Evolutionary conservation across 2,888 invertebrate genomes (phyloP).

Genomic region (Lapara coniferarum): DNA sequence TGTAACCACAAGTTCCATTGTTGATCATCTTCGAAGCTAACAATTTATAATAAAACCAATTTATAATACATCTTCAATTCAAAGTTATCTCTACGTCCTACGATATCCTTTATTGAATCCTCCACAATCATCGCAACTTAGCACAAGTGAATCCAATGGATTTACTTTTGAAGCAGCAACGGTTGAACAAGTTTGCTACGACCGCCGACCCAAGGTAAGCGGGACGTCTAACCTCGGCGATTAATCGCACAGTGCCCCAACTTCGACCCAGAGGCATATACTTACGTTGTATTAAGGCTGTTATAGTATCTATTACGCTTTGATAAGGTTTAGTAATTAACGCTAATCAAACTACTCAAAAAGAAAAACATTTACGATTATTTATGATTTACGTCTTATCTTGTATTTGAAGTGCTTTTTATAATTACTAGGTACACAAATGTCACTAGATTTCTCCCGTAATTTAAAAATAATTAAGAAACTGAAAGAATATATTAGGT

Average conservation of each 20-base stretch:
- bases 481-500: too few relatives aligned
- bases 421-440: too few relatives aligned
- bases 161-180: not conserved
- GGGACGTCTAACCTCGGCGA: conserved; percentile 2
- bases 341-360: too few relatives aligned
- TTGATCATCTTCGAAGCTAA: not conserved
- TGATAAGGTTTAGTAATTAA: not conserved
- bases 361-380: too few relatives aligned
- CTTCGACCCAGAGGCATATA: conserved; percentile 5
- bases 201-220: conserved; percentile 5
- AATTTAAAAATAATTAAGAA: too few relatives aligned
- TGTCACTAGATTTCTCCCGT: too few relatives aligned
- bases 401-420: too few relatives aligned
- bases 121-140: not conserved
- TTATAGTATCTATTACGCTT: not conserved
- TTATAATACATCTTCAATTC: too few relatives aligned
- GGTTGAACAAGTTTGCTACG: conserved; percentile 5
- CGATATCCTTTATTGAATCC: not conserved
- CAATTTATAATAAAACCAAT: not conserved
- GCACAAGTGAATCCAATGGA: conserved; percentile 19
- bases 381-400: too few relatives aligned
- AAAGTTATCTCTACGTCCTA: too few relatives aligned
- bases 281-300: not conserved
- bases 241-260: conserved; percentile 12
- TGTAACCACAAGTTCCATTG: not conserved